Evolutionary conservation across 37 sponge, comb jelly and placozoan genomes (phyloP).

Genomic region (Mnemiopsis leidyi): DNA sequence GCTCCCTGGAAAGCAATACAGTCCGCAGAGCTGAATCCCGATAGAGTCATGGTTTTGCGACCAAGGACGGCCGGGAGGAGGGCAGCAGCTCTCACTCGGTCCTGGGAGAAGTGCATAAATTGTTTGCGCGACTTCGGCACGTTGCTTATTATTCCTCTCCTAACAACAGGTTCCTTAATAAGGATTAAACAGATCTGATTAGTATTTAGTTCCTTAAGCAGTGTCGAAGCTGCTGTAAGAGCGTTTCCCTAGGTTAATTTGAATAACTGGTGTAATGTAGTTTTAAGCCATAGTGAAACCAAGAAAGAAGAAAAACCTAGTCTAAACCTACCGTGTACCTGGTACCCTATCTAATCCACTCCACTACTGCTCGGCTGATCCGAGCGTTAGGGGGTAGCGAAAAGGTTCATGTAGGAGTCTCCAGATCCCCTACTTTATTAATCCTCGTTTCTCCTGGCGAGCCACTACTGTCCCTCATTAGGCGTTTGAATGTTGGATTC

Average conservation of each 20-base stretch:
- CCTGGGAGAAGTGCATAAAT: background rate
- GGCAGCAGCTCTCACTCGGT: background rate
- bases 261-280: background rate
- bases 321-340: no score
- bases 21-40: background rate
- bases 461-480: no score
- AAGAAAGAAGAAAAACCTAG: no score
- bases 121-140: background rate
- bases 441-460: no score
- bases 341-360: no score
- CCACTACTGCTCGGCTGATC: no score
- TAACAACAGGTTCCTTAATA: background rate
- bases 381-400: no score
- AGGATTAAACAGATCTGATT: slow-evolving; percentile 11
- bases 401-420: no score
- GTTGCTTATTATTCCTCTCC: background rate
- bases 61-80: background rate
- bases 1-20: background rate
- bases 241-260: background rate
- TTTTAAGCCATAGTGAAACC: no score
- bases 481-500: no score
- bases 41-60: background rate
- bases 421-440: no score
- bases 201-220: background rate
- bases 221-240: background rate